Percentiles rank a stretch among this genome's conserved stretches.
phyloP scores from a whole-genome alignment of 2,797 vertebrate genomes.

The Silurus aristotelis region DNA sequence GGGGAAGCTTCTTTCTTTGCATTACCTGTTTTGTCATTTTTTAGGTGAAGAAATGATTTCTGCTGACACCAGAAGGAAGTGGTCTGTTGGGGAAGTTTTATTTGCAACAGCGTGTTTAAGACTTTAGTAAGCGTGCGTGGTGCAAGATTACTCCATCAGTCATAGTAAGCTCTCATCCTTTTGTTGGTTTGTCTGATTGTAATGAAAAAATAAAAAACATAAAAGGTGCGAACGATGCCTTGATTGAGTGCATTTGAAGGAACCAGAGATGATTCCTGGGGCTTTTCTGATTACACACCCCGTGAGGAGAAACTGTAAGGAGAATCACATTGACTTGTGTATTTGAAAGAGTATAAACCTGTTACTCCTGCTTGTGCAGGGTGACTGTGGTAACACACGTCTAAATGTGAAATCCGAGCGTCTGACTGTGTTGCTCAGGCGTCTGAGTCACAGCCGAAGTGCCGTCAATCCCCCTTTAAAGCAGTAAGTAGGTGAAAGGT shows the following conservation, averaged over 20 bases:
- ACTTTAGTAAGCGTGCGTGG: neutral
- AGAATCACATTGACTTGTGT: neutral
- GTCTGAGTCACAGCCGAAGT: neutral
- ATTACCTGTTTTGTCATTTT: conserved; percentile 5
- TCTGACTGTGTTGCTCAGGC: conserved; percentile 9
- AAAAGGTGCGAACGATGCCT: too few species aligned
- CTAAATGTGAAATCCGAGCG: conserved; percentile 33
- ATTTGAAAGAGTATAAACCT: conserved; percentile 8
- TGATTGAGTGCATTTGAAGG: too few species aligned
- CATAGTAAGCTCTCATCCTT: too few species aligned
- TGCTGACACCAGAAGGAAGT: conserved; percentile 3
- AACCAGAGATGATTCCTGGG: too few species aligned
- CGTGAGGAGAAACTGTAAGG: too few species aligned
- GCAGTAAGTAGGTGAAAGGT: conserved; percentile 47
- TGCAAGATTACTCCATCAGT: neutral
- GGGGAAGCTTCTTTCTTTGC: neutral
- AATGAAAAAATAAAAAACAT: too few species aligned
- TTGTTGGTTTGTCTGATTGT: neutral
- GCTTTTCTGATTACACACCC: too few species aligned
- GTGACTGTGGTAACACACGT: neutral
- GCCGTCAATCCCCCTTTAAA: neutral
- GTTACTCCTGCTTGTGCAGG: neutral
- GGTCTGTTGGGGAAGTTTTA: neutral
- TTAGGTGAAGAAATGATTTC: conserved; percentile 23
- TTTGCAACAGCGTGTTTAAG: neutral